phyloP scores from a whole-genome alignment of 1,140 invertebrate genomes.

The Hypsibius dujardini region DNA sequence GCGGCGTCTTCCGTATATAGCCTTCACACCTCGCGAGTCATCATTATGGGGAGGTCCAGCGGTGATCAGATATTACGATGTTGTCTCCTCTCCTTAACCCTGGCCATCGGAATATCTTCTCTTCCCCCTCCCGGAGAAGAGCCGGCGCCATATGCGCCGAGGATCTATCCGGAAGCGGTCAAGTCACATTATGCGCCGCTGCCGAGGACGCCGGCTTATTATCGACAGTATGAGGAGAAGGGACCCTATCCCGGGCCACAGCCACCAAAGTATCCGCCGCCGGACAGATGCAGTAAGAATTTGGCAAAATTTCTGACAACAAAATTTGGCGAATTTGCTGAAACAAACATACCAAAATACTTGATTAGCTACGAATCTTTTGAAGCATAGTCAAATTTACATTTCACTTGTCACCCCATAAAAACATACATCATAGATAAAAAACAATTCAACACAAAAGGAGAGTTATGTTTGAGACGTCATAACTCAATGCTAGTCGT shows the following conservation, averaged over 20 bases:
- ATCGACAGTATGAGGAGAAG: not conserved
- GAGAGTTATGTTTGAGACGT: not conserved
- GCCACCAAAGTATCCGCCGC: not conserved
- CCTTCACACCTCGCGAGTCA: not conserved
- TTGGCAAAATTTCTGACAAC: not conserved
- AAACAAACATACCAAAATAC: not conserved
- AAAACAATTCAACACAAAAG: not conserved
- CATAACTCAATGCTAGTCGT: too few relatives aligned
- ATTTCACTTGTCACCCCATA: too few relatives aligned
- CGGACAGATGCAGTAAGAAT: not conserved
- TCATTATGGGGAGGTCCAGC: not conserved
- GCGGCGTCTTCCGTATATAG: not conserved
- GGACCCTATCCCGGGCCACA: conserved; percentile 3
- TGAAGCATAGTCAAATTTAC: not conserved
- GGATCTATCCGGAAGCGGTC: not conserved
- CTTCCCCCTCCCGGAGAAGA: not conserved
- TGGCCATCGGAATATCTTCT: too few relatives aligned
- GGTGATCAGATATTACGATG: not conserved
- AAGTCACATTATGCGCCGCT: not conserved
- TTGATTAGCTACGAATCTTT: not conserved
- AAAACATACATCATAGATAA: too few relatives aligned
- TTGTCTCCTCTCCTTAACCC: not conserved
- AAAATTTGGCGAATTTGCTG: not conserved
- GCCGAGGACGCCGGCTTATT: not conserved
- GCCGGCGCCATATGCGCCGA: not conserved